A percentile compares a stretch with the other conserved stretches of the same genome.
Conservation (phyloP, 2,113 vertebrate genomes). For the Syngnathus typhle region DNA sequence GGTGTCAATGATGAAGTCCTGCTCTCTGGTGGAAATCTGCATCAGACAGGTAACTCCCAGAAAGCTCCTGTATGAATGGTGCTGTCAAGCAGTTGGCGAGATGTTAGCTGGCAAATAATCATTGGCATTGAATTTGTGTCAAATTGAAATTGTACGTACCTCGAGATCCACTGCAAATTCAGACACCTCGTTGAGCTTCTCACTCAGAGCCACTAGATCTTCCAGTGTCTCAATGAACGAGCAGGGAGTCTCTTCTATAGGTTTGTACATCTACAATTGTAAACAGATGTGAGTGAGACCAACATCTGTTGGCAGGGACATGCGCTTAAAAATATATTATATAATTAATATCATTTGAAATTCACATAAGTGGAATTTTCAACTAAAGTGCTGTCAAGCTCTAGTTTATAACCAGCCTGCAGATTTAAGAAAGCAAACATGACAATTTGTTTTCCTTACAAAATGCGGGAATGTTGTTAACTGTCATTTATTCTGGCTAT, state of each 20-base stretch:
- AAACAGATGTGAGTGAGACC: not conserved
- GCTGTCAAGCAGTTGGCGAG: constrained; percentile 62
- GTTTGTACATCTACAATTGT: constrained; percentile 74
- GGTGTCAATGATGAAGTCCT: constrained; percentile 90
- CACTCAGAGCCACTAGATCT: constrained; percentile 83
- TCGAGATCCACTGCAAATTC: constrained; percentile 94
- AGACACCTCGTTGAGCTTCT: constrained; percentile 77
- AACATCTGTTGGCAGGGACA: too few relatives aligned
- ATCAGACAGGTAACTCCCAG: constrained; percentile 90
- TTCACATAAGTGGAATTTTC: not conserved
- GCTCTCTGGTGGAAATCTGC: constrained; percentile 90
- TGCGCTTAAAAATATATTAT: not conserved
- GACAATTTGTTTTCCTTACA: not conserved
- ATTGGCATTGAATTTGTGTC: not conserved
- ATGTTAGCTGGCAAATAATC: not conserved
- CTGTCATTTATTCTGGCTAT: too few relatives aligned
- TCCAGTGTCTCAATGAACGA: constrained; percentile 80
- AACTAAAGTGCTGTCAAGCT: not conserved
- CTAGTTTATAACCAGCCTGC: not conserved
- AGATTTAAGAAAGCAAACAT: not conserved
- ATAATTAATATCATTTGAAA: not conserved
- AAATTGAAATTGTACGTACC: constrained; percentile 60
- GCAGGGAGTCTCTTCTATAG: constrained; percentile 75
- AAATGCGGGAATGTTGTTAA: too few relatives aligned
- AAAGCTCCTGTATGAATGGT: constrained; percentile 95